A percentile compares a stretch with the other conserved stretches of the same genome.
These are phyloP conservation scores for Dallia pectoralis DNA, from an alignment of 2,797 vertebrate genomes.

Conservation along the genomic window DNA sequence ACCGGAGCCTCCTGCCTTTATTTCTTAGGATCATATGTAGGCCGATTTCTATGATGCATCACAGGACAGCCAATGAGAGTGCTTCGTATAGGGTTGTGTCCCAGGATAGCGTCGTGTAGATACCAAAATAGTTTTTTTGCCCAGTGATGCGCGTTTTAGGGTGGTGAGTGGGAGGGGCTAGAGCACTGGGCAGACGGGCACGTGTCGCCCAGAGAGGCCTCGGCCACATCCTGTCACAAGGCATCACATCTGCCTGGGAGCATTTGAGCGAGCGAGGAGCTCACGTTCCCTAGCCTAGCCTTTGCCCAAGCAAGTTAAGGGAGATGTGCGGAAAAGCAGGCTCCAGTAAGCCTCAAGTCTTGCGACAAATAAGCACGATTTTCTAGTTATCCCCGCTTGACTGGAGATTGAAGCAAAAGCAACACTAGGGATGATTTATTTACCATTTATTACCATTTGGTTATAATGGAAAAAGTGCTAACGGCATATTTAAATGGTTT, in stretches of 20 bases:
- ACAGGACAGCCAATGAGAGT: slow-evolving; percentile 60
- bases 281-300: slow-evolving; percentile 1
- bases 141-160: slow-evolving; percentile 54
- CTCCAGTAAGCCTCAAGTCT: neutral
- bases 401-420: neutral
- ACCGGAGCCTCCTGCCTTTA: slow-evolving; percentile 45
- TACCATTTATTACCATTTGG: neutral
- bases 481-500: neutral
- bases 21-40: slow-evolving; percentile 53
- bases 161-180: slow-evolving; percentile 34
- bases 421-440: neutral
- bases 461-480: neutral
- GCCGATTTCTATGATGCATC: slow-evolving; percentile 56
- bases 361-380: neutral
- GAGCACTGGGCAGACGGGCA: slow-evolving; percentile 38
- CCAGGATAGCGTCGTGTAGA: slow-evolving; percentile 39
- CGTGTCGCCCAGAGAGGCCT: slow-evolving; percentile 56
- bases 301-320: slow-evolving; percentile 9
- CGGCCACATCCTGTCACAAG: slow-evolving; percentile 57
- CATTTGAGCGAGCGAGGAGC: slow-evolving; percentile 34
- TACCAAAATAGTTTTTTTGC: slow-evolving; percentile 35
- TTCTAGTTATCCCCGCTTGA: neutral
- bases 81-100: slow-evolving; percentile 36
- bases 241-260: slow-evolving; percentile 67
- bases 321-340: slow-evolving; percentile 22